Evolutionary conservation across 2,888 invertebrate species (phyloP), one percentile per base, ranked within the genome.

Genomic region (Blera fallax): DNA sequence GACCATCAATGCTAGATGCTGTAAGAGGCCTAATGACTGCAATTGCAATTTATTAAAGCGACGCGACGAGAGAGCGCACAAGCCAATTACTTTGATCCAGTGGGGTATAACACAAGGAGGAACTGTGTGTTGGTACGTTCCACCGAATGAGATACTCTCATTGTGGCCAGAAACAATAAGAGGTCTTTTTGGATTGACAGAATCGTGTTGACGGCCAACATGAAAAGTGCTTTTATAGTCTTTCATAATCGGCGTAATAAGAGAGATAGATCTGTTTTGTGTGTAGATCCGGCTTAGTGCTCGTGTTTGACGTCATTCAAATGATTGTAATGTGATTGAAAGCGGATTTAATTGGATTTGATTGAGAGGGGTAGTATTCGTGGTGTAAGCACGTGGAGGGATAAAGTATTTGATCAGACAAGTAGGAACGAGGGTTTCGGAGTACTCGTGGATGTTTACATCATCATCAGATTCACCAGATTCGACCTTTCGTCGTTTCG

Each of bases 241-340:
- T 8, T 48, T 50, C 58, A 45, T 74, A 27, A 64, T 56, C 70
- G 10, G 10, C 52, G 24, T 37, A 34, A 37, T 37, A 40, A 60
- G 29, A 58, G 34, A 64, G 40, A 34, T 21, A 34, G 73, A 52
- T 48, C 37, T 52, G 37, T 43, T 48, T 48, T 14, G n/a, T 40
- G 24, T 14, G n/a, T 7, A 74, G 58, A 79, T 84, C 84, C 84
- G 84, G 84, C 78, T 79, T 70, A 18, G 29, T 27, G 34, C 45
- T 78, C 48, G 69, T 73, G 72, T 74, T 76, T 79, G 79, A 79
- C 84, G 84, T 84, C 84, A 84, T 74, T 74, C 52, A 16, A 11
- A 29, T 48, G 37, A 62, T 78, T 65, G 45, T 37, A 27, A 48
- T 37, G 45, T 24, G 72, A 73, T 78, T 73, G 83, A 50, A 79